phyloP scores from a whole-genome alignment of 2,797 vertebrate species.

The Poliocrania exsul region DNA sequence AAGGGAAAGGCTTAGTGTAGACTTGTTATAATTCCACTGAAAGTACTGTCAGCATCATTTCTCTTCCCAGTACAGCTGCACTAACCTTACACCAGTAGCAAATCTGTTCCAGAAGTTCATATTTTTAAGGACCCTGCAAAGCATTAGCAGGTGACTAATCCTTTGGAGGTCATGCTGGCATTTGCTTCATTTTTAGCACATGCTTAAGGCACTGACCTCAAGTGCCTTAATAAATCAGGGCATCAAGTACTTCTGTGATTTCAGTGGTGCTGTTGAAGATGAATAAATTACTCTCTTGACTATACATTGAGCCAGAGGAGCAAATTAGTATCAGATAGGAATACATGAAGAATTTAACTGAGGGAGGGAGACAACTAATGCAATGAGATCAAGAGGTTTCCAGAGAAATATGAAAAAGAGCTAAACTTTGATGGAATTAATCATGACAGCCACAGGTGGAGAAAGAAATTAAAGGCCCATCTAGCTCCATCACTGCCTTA shows the following conservation, averaged over 20 bases:
- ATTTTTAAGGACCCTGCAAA: not conserved
- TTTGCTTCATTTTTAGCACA: conserved; percentile 43
- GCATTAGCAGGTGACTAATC: conserved; percentile 28
- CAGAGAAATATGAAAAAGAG: not conserved
- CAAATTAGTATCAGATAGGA: conserved; percentile 17
- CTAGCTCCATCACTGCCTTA: not conserved
- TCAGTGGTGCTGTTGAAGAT: not conserved
- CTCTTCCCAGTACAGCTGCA: not conserved
- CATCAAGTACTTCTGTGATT: conserved; percentile 49
- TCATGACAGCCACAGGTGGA: not conserved
- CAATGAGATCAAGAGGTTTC: conserved; percentile 25
- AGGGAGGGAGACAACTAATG: not conserved
- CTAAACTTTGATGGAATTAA: not conserved
- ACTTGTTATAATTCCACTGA: not conserved
- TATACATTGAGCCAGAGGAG: conserved; percentile 29
- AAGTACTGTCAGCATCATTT: not conserved
- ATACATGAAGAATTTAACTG: conserved; percentile 8
- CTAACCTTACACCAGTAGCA: not conserved
- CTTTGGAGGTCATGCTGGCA: not conserved
- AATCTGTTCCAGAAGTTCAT: not conserved
- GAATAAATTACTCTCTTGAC: conserved; percentile 46
- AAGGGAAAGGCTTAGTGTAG: not conserved
- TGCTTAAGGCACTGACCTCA: conserved; percentile 48
- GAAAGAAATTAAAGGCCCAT: not conserved
- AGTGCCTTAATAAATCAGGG: conserved; percentile 53